phyloP scores from a whole-genome alignment of 2,888 invertebrate genomes.

The Mythimna albipuncta region DNA sequence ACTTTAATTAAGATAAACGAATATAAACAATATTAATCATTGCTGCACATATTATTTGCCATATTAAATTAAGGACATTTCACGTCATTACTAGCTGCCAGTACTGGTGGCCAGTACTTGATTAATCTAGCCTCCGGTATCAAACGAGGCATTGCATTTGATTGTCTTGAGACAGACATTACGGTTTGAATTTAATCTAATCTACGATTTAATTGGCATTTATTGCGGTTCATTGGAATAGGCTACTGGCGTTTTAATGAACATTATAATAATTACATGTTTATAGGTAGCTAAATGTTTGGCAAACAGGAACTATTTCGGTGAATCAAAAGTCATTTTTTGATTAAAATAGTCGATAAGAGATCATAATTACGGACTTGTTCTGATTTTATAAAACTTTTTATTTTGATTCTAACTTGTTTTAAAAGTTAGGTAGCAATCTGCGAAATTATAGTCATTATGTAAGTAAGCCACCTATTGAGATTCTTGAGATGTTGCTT shows the following conservation, averaged over 20 bases:
- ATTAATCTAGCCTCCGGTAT: conserved; percentile 50
- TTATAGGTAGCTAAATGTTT: not conserved
- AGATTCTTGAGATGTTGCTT: no score
- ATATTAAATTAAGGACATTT: conserved; percentile 44
- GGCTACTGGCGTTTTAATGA: conserved; percentile 60
- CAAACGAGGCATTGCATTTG: conserved; percentile 62
- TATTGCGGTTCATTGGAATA: conserved; percentile 51
- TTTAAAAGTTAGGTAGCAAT: not conserved
- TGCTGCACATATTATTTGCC: conserved; percentile 44
- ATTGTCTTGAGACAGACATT: conserved; percentile 64
- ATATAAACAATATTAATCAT: conserved; percentile 30
- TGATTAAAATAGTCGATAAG: conserved; percentile 1
- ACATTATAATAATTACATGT: conserved; percentile 47
- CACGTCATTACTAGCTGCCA: conserved; percentile 47
- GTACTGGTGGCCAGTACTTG: conserved; percentile 31
- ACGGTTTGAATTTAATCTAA: conserved; percentile 64
- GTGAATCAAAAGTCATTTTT: conserved; percentile 26
- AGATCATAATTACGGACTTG: not conserved
- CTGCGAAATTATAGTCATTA: not conserved
- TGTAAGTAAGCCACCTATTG: not conserved
- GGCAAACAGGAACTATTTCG: conserved; percentile 23
- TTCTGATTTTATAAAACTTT: not conserved
- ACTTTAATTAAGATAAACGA: conserved; percentile 38
- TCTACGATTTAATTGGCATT: conserved; percentile 65
- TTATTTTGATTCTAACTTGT: not conserved